These are phyloP conservation scores for Cancer borealis DNA, from an alignment of 2,888 invertebrate species.

Conservation along the genomic window DNA sequence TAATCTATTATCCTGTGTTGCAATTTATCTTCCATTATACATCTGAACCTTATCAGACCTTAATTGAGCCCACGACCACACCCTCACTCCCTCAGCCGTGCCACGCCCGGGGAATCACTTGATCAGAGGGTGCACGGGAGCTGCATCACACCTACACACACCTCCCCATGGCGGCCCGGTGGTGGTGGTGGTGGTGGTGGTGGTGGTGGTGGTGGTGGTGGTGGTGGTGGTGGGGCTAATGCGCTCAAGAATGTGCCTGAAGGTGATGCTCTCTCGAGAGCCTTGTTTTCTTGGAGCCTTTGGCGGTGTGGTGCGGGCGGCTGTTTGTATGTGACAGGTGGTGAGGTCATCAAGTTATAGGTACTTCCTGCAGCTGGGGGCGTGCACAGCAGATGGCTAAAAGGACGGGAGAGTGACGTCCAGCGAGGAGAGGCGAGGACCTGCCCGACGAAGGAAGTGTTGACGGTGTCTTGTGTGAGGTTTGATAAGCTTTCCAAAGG, in stretches of 20 bases:
- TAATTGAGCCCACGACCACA: not conserved
- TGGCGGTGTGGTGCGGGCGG: conserved; percentile 18
- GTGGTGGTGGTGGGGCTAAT: not conserved
- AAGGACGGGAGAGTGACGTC: not conserved
- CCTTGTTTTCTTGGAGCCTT: not conserved
- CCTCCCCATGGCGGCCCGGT: not conserved
- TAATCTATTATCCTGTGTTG: not conserved
- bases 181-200: not conserved
- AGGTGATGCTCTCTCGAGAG: conserved; percentile 21
- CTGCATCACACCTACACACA: not conserved
- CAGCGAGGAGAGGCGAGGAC: not conserved
- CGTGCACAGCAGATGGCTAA: not conserved
- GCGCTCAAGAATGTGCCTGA: conserved; percentile 30
- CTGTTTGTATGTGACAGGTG: not conserved
- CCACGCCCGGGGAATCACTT: not conserved
- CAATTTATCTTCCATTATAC: not conserved
- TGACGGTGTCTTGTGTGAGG: not conserved
- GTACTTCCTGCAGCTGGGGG: conserved; percentile 36
- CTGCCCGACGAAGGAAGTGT: not conserved
- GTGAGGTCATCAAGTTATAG: conserved; percentile 43
- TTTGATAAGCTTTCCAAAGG: not conserved
- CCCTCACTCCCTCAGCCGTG: not conserved
- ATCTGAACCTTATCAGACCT: not conserved
- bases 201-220: not conserved
- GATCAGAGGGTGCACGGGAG: not conserved